Conservation (phyloP, 2,797 vertebrate genomes). For the Dipus sagitta region DNA sequence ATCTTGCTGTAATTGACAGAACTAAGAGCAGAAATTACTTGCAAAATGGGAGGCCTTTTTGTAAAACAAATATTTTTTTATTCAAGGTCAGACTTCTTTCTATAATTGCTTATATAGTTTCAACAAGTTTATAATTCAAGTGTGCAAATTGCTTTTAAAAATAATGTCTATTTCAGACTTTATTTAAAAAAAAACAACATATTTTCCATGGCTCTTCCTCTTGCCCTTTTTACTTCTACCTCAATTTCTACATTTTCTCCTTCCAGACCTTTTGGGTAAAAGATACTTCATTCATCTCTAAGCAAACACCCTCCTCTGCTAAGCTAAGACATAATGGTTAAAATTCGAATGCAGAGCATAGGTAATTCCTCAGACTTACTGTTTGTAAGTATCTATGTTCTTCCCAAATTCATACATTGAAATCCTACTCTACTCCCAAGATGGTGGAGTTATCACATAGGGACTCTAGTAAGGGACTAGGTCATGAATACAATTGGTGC, state of each 20-base stretch:
- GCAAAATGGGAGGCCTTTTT: not conserved
- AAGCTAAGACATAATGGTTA: not conserved
- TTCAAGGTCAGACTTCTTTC: constrained; percentile 4
- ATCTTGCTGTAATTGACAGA: not conserved
- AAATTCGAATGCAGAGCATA: not conserved
- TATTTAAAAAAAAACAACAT: not conserved
- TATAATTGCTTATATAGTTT: not conserved
- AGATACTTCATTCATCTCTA: not conserved
- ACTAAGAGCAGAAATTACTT: not conserved
- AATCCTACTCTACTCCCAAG: not conserved
- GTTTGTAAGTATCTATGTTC: not conserved
- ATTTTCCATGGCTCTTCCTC: constrained; percentile 19
- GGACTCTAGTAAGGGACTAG: not conserved
- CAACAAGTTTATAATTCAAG: not conserved
- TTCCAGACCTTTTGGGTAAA: constrained; percentile 8
- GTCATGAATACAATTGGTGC: not conserved
- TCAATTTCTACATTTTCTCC: constrained; percentile 9
- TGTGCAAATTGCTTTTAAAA: constrained; percentile 33
- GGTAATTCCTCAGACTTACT: not conserved
- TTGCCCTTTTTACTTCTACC: not conserved
- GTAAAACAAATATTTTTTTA: not conserved
- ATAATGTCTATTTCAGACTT: not conserved
- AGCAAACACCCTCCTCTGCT: not conserved
- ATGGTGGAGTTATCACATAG: not conserved
- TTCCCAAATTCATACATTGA: not conserved